These are phyloP conservation scores for Myotis myotis DNA, from an alignment of 2,797 vertebrate genomes.

Conservation along the genomic window DNA sequence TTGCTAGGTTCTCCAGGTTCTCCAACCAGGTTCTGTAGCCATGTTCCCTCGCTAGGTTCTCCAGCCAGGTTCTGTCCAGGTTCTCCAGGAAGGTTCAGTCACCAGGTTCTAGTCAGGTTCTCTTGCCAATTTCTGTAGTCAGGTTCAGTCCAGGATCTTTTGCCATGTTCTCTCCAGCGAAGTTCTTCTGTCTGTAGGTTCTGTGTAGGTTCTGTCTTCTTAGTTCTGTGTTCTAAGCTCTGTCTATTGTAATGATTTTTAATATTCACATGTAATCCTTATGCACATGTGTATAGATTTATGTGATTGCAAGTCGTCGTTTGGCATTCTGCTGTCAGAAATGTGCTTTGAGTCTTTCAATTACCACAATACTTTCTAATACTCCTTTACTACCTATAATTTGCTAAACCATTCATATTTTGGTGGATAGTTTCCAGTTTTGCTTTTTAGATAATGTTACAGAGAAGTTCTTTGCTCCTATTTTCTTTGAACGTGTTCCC, in stretches of 20 bases:
- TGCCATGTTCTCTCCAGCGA: too few species aligned
- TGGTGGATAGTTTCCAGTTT: background rate
- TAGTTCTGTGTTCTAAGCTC: too few species aligned
- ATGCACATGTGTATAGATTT: background rate
- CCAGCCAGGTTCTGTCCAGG: too few species aligned
- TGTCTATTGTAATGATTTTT: background rate
- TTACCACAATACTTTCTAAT: background rate
- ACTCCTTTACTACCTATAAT: background rate
- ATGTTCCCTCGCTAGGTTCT: too few species aligned
- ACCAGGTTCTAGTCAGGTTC: too few species aligned
- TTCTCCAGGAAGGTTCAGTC: too few species aligned
- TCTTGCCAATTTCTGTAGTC: too few species aligned
- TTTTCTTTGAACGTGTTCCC: slow-evolving; percentile 23
- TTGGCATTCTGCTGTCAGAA: background rate
- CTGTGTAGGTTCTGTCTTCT: too few species aligned
- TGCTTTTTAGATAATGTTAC: background rate
- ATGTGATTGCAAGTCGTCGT: background rate
- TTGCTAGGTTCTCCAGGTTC: too few species aligned
- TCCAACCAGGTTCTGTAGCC: too few species aligned
- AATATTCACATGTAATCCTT: background rate
- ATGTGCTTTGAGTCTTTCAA: background rate
- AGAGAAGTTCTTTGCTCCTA: background rate
- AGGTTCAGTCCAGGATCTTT: too few species aligned
- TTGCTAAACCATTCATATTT: slow-evolving; percentile 7
- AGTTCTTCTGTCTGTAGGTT: too few species aligned